These are phyloP conservation scores for Acinonyx jubatus DNA, from an alignment of 2,113 vertebrate species.

Conservation along the genomic window DNA sequence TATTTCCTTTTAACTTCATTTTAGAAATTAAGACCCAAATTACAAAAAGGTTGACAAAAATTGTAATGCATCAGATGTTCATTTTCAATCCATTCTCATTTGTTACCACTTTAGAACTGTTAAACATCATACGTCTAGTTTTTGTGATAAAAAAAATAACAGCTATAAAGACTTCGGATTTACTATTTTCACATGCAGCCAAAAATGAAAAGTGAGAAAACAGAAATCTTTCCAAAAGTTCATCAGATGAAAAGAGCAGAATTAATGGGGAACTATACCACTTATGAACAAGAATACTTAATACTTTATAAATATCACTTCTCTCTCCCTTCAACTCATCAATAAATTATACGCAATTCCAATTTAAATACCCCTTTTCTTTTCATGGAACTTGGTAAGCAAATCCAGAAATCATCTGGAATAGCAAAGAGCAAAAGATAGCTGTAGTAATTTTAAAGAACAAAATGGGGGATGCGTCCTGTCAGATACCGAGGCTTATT, in stretches of 20 bases:
- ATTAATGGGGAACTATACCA: neutral
- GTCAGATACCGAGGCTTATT: constrained; percentile 32
- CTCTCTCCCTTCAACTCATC: neutral
- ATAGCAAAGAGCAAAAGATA: constrained; percentile 25
- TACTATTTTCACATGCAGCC: neutral
- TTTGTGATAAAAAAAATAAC: constrained; percentile 67
- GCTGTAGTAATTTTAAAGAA: neutral
- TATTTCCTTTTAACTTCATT: constrained; percentile 48
- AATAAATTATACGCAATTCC: constrained; percentile 27
- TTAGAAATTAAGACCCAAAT: constrained; percentile 51
- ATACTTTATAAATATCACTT: neutral
- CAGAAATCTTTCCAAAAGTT: constrained; percentile 37
- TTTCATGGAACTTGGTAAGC: neutral
- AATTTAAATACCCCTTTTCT: constrained; percentile 7
- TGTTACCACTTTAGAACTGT: constrained; percentile 51
- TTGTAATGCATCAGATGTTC: constrained; percentile 39
- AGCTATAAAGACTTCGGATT: constrained; percentile 63
- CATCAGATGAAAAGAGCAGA: constrained; percentile 41
- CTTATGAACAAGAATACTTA: constrained; percentile 34
- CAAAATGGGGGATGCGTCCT: neutral
- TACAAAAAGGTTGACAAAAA: constrained; percentile 44
- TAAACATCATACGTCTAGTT: constrained; percentile 55
- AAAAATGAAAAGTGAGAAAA: constrained; percentile 43
- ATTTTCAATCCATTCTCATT: constrained; percentile 45
- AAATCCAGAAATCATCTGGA: constrained; percentile 47